Evolutionary conservation across 2,888 invertebrate genomes (phyloP), one percentile per base, ranked within the genome.

Genomic region (Microctonus aethiopoides): DNA sequence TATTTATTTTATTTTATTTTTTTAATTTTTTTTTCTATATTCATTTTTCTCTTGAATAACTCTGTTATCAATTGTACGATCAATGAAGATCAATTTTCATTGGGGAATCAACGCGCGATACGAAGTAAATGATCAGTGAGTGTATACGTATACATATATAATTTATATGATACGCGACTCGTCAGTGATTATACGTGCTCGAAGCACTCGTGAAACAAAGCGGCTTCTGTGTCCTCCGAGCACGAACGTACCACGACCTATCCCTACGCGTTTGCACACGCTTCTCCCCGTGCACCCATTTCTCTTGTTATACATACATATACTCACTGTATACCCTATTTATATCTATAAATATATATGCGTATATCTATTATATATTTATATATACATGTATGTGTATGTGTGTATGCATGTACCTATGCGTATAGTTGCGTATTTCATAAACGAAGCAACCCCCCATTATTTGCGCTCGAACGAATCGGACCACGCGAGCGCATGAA

Each of bases 201-300:
- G 76, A 76, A 78, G 78, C 82, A 77, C 79, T 81, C 79, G 72
- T 76, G 78, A 79, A 83, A 84, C 83, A 83, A 84, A 83, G 83
- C 83, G 77, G 71, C 68, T 82, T 80, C 82, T 83, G 83, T 84
- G 78, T 73, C 74, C 78, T 78, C 68, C 72, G 74, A 78, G 74
- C 74, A 73, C 71, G 68, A 76, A 69, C 75, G 73, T 72, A 75
- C 76, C 78, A 74, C 79, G 81, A 80, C 80, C 82, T 83, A 83
- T 81, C 80, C 80, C 79, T 79, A 79, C 74, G 72, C 74, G 67
- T 32, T 32, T 9, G 46, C 46, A 46, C 59, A 54, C 56, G 68
- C 67, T 63, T 56, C 54, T 20, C 56, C n/a, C n/a, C n/a, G n/a
- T n/a, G n/a, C n/a, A 39, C 51, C 26, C 52, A 52, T 62, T 41